Percentiles rank a stretch among this genome's conserved stretches.
These are phyloP conservation scores for Timandra comae DNA, from an alignment of 2,888 invertebrate genomes.

Conservation along the genomic window DNA sequence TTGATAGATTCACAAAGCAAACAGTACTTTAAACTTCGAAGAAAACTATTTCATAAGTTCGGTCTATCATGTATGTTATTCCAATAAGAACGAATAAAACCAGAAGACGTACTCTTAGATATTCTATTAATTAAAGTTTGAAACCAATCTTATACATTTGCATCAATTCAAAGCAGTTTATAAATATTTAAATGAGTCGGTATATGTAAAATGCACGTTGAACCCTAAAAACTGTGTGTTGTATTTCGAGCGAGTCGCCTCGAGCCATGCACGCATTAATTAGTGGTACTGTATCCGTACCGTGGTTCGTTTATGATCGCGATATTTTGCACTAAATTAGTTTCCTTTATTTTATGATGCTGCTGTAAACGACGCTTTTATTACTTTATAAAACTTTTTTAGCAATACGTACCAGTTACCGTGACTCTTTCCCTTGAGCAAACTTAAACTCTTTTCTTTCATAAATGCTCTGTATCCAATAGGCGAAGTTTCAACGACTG, in stretches of 20 bases:
- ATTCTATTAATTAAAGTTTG: too few relatives aligned
- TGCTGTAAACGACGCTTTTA: neutral
- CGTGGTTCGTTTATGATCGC: neutral
- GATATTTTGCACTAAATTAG: conserved; percentile 7
- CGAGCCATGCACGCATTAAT: conserved; percentile 13
- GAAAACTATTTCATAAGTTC: too few relatives aligned
- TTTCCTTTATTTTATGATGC: conserved; percentile 1
- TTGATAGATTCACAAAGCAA: too few relatives aligned
- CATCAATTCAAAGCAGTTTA: too few relatives aligned
- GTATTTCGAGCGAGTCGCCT: conserved; percentile 8
- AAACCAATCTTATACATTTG: too few relatives aligned
- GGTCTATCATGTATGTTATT: too few relatives aligned
- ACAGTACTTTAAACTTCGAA: too few relatives aligned
- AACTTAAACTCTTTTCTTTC: conserved; percentile 10
- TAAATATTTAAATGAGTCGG: conserved; percentile 1
- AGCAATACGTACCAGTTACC: too few relatives aligned
- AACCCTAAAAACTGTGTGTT: conserved; percentile 9
- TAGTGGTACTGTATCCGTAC: conserved; percentile 7
- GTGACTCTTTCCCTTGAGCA: conserved; percentile 6
- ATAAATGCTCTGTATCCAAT: conserved; percentile 28
- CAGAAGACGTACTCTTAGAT: too few relatives aligned
- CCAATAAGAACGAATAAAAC: too few relatives aligned
- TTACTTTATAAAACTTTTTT: conserved; percentile 1
- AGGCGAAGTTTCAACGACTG: conserved; percentile 45
- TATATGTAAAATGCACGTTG: conserved; percentile 5